Conservation (phyloP, 2,888 invertebrate genomes). For the Tanytarsus gracilentus region DNA sequence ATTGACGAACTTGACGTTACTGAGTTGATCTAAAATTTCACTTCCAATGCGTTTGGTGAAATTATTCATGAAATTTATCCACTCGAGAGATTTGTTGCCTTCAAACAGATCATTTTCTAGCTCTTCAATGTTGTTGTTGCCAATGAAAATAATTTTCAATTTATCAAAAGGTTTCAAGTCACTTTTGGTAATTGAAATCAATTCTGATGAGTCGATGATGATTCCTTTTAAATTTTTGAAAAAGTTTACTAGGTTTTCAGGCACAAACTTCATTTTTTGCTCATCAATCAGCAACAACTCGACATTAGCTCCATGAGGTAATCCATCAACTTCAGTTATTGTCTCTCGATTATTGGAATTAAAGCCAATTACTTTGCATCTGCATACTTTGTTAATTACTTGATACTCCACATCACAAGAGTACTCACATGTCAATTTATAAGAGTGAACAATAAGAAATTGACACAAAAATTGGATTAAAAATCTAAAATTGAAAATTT, state of each 20-base stretch:
- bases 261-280: neutral
- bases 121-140: neutral
- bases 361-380: neutral
- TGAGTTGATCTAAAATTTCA: neutral
- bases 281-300: neutral
- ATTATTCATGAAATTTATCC: neutral
- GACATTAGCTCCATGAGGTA: neutral
- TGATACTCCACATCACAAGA: neutral
- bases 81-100: neutral
- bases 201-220: neutral
- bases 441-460: neutral
- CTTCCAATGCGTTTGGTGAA: neutral
- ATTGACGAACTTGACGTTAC: neutral
- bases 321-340: neutral
- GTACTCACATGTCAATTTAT: neutral
- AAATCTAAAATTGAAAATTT: too few species aligned
- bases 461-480: too few species aligned
- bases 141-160: neutral
- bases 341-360: neutral
- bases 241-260: neutral
- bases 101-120: neutral
- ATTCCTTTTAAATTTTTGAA: neutral
- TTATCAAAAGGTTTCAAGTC: neutral
- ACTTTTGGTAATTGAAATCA: neutral
- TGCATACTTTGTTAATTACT: neutral